Evolutionary conservation across 2,797 vertebrate genomes (phyloP).

Genomic region (Phrynocephalus guinanensis): DNA sequence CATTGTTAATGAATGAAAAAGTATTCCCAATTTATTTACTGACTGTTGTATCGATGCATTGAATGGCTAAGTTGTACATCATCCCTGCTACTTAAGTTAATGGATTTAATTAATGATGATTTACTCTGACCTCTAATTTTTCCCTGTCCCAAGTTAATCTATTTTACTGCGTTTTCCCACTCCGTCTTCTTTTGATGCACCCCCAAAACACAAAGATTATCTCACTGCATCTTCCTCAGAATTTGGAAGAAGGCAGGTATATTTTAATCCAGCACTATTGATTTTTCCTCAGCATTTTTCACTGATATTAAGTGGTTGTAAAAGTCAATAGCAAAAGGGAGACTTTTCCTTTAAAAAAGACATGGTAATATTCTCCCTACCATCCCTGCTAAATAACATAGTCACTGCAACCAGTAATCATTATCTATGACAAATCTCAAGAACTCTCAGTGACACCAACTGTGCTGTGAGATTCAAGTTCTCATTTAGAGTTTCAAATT

Average conservation of each 20-base stretch:
- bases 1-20: neutral
- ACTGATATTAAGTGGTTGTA: constrained; percentile 33
- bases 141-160: neutral
- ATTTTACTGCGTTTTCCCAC: neutral
- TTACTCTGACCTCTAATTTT: constrained; percentile 53
- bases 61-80: constrained; percentile 41
- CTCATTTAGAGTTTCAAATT: neutral
- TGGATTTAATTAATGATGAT: constrained; percentile 22
- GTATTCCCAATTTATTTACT: neutral
- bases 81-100: constrained; percentile 43
- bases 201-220: constrained; percentile 55
- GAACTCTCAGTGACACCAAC: neutral
- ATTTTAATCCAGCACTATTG: constrained; percentile 50
- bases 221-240: constrained; percentile 57
- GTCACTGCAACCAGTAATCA: neutral
- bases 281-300: constrained; percentile 49
- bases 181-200: constrained; percentile 39
- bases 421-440: neutral
- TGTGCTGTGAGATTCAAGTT: neutral
- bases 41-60: constrained; percentile 15
- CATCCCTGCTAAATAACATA: neutral
- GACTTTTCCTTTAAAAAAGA: constrained; percentile 22
- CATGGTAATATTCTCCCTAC: neutral
- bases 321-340: constrained; percentile 37
- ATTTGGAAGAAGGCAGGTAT: constrained; percentile 40